Evolutionary conservation across 2,113 vertebrate genomes (phyloP), one percentile per base, ranked within the genome.

Genomic region (Ageneiosus marmoratus): DNA sequence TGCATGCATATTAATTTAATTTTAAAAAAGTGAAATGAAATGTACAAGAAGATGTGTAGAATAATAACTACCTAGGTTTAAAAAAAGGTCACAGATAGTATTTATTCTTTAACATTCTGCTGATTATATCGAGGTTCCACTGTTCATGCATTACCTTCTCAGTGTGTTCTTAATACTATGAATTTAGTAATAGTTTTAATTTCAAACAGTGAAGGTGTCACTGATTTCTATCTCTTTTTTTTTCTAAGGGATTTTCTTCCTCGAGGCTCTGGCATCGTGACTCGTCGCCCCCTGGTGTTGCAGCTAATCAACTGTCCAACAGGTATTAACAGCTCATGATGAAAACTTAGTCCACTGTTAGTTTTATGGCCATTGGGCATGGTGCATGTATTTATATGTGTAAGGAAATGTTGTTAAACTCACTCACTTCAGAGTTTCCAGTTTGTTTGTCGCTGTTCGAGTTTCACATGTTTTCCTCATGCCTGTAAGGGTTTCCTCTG

Each of bases 201-300:
- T 12, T 67, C 32, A 20, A 67, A 67, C 27, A 32, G 15, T n/a
- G 3, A 4, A 41, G 27, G 10, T 69, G 24, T 41, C 2, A 29
- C 44, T 53, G n/a, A 58, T 5, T 10, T 20, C 18, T 46, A 29
- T 72, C 46, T 46, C 60, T 41, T 12, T 85, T 41, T 44, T 76
- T 20, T 27, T 74, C 7, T 29, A 18, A 99, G 97, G 89, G 97
- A 99, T 90, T 98, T 99, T 92, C 94, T 98, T 62, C 97, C 97
- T 63, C 95, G 97, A 63, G 97, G 97, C 77, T 99, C 97, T 88
- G 97, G 97, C 69, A 99, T 99, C 0, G 97, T 99, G 78, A 99
- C 97, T 83, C 93, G 97, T 1, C 95, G 97, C 53, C 97, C 97
- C 0, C 94, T 99, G 83, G 97, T 99, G 87, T 91, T 99, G 86